phyloP scores from a whole-genome alignment of 2,113 vertebrate genomes.

The Balaenoptera acutorostrata region DNA sequence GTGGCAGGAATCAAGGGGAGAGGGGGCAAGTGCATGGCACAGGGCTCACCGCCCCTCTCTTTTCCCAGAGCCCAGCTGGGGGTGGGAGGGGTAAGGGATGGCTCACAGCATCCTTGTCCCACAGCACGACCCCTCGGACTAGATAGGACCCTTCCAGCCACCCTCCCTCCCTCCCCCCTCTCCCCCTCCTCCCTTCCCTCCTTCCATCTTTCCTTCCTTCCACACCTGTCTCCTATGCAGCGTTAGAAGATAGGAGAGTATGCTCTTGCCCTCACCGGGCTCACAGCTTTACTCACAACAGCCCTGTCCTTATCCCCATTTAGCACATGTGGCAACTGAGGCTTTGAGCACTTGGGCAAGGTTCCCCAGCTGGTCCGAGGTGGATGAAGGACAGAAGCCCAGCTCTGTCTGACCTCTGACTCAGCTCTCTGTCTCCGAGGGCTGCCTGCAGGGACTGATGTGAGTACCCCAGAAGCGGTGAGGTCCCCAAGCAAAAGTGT shows the following conservation, averaged over 20 bases:
- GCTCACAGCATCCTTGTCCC: no score
- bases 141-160: background rate
- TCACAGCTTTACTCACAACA: fast-evolving
- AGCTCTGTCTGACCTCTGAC: background rate
- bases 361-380: fast-evolving
- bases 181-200: fast-evolving
- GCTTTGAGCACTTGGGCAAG: background rate
- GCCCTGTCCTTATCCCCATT: background rate
- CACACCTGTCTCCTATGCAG: no score
- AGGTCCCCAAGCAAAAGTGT: background rate
- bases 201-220: background rate
- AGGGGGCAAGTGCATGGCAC: fast-evolving
- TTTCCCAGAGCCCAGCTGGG: no score
- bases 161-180: no score
- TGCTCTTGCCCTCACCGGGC: fast-evolving
- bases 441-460: background rate
- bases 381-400: no score
- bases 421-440: background rate
- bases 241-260: fast-evolving
- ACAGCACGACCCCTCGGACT: fast-evolving
- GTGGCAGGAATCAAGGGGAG: fast-evolving
- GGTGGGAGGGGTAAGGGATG: background rate
- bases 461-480: background rate
- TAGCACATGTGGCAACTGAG: background rate
- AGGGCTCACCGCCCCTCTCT: fast-evolving